Base-by-base conservation (phyloP, 2,888 invertebrate genomes). In the Elysia crispata region DNA sequence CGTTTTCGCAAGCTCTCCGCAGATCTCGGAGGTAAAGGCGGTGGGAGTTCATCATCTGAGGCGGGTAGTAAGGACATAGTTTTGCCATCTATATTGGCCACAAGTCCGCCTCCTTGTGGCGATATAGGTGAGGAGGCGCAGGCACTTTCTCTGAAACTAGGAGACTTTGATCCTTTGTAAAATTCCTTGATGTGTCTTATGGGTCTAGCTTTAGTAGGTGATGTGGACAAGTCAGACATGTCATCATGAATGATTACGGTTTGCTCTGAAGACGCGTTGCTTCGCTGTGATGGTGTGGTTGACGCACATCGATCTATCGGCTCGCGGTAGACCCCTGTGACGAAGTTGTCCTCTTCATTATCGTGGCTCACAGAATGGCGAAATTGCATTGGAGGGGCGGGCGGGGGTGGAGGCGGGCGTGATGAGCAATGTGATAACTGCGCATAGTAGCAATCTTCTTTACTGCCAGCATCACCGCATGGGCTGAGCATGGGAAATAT, bases 41-140 rank as follows among this genome's bases (percentile, higher is more conserved):
- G 41, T 15, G 60, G 60, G 18, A 25, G 1, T n/a, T 41, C 50
- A 30, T 76, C 76, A 18, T 13, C n/a, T 33, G 67, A n/a, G 15
- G 50, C 67, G 1, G 88, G 87, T 0, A 89, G 83, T 30, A 89
- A 81, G 20, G 88, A 90, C 89, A 89, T 89, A 75, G 86, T 88
- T 77, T 87, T 87, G 1, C 89, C 90, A 80, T 90, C 89, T 67
- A 90, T 89, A 79, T 88, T 88, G 25, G 88, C 89, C 15, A 88
- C 86, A 6, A 89, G 77, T 15, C 85, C 89, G 13, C 87, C 86
- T 1, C 88, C 86, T 18, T 88, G 87, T 6, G 41, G 41, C 0
- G 90, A 87, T n/a, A 88, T 76, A 8, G 86, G 86, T 3, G 87
- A 87, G 33, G 88, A 88, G 50, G 86, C 86, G 1, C 31, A 57